phyloP scores from a whole-genome alignment of 2,113 vertebrate species.

The Burhinus oedicnemus region DNA sequence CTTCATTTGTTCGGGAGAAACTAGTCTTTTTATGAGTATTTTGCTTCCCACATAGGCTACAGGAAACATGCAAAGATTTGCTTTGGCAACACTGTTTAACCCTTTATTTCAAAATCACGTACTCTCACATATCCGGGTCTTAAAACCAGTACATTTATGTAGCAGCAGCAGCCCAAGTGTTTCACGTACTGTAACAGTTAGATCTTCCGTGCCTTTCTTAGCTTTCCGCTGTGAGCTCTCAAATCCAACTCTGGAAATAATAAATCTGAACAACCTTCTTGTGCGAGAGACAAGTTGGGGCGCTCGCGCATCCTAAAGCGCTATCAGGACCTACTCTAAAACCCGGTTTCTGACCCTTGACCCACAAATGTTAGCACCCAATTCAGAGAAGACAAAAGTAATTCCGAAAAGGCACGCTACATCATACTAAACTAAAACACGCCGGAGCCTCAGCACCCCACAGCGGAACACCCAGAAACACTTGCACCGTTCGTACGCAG shows the following conservation, averaged over 20 bases:
- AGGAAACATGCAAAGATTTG: neutral
- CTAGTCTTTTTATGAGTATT: neutral
- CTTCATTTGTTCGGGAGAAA: neutral
- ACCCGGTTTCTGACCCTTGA: neutral
- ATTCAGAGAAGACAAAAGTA: neutral
- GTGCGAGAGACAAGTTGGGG: no score
- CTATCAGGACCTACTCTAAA: neutral
- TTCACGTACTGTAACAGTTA: neutral
- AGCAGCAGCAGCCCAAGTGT: neutral
- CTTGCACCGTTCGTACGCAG: accelerated
- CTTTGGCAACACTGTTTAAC: neutral
- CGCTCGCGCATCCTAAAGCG: accelerated
- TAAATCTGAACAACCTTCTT: neutral
- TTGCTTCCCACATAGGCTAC: neutral
- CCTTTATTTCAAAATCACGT: neutral
- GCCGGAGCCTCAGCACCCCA: neutral
- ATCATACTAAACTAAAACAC: accelerated
- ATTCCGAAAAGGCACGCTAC: neutral
- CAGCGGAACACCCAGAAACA: neutral
- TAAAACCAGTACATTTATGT: neutral
- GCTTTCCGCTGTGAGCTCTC: neutral
- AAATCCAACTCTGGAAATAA: neutral
- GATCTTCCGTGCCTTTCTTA: neutral
- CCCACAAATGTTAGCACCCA: no score
- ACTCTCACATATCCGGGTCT: neutral